Conservation (phyloP, 2,888 invertebrate species). For the Conus canariensis region DNA sequence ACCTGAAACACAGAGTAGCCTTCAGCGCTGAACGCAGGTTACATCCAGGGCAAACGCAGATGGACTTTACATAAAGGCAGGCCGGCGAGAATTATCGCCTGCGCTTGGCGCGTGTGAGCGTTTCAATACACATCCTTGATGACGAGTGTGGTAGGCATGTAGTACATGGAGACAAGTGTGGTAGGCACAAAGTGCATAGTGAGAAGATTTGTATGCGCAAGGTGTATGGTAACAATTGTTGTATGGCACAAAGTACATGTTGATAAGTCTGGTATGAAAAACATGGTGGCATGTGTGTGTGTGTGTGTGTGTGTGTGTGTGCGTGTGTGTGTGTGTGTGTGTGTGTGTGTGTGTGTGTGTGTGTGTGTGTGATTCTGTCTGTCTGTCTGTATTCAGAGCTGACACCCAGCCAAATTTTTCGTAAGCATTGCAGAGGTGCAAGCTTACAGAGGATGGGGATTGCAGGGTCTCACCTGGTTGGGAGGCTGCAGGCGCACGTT, state of each 20-base stretch:
- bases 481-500: slow-evolving; percentile 21
- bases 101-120: background rate
- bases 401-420: background rate
- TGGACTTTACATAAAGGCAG: no score
- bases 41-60: no score
- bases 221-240: no score
- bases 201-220: no score
- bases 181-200: no score
- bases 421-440: no score
- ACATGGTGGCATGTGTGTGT: background rate
- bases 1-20: background rate
- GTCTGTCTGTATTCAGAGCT: background rate
- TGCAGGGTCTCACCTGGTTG: slow-evolving; percentile 1
- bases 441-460: no score
- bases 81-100: no score
- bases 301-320: background rate
- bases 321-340: background rate
- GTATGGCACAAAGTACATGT: no score
- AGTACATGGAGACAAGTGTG: no score
- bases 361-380: background rate
- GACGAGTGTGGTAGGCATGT: background rate
- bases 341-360: background rate
- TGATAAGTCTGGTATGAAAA: background rate
- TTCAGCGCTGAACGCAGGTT: no score
- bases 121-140: background rate